A percentile compares a stretch with the other conserved stretches of the same genome.
Evolutionary conservation across 2,797 vertebrate species (phyloP).

Genomic region (Rhinella marina): DNA sequence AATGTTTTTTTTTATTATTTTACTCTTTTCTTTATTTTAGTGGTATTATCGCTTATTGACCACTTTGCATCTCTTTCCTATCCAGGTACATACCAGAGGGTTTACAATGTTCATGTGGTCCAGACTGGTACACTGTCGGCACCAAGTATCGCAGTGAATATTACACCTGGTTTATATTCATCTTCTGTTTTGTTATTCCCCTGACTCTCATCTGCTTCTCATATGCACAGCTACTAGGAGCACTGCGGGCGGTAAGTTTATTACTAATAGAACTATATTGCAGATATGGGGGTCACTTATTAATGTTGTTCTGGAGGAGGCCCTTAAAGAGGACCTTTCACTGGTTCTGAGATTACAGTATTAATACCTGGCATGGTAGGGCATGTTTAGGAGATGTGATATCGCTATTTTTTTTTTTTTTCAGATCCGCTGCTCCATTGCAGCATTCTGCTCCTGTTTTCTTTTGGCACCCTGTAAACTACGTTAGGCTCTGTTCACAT

Average conservation of each 20-base stretch:
- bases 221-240: conserved; percentile 75
- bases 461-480: too few relatives aligned
- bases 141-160: conserved; percentile 77
- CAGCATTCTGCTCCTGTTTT: too few relatives aligned
- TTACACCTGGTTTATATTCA: conserved; percentile 81
- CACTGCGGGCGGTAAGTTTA: conserved; percentile 76
- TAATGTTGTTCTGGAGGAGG: background rate
- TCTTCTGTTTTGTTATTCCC: conserved; percentile 80
- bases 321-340: too few relatives aligned
- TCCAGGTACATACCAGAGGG: conserved; percentile 75
- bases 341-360: too few relatives aligned
- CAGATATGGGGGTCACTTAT: background rate
- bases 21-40: background rate
- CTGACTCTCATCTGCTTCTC: conserved; percentile 79
- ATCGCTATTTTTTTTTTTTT: too few relatives aligned
- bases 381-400: too few relatives aligned
- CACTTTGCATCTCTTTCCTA: background rate
- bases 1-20: background rate
- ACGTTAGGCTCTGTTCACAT: too few relatives aligned
- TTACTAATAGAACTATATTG: background rate
- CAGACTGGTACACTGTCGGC: conserved; percentile 83
- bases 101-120: conserved; percentile 84
- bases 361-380: too few relatives aligned
- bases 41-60: background rate
- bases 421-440: too few relatives aligned